Evolutionary conservation across 2,888 invertebrate genomes (phyloP).

Genomic region (Poecilobothrus nobilitatus): DNA sequence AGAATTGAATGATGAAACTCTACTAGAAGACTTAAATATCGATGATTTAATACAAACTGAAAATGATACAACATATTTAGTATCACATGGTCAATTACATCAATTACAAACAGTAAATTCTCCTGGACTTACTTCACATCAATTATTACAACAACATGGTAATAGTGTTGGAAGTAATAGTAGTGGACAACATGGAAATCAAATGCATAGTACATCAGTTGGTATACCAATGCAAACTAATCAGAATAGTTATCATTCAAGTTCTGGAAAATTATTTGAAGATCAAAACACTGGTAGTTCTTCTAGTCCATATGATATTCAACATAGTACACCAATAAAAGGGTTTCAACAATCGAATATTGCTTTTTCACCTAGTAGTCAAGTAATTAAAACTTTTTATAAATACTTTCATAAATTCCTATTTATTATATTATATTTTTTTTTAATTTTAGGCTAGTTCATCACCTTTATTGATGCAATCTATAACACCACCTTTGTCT

Average conservation of each 20-base stretch:
- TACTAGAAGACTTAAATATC: slow-evolving; percentile 73
- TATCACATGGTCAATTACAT: slow-evolving; percentile 24
- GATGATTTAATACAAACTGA: slow-evolving; percentile 61
- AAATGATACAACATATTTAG: slow-evolving; percentile 44
- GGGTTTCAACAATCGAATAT: slow-evolving; percentile 31
- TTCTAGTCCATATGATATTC: slow-evolving; percentile 42
- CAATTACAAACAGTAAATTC: slow-evolving; percentile 28
- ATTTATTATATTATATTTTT: not conserved
- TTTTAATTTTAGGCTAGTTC: slow-evolving; percentile 41
- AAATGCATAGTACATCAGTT: slow-evolving; percentile 16
- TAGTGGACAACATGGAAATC: slow-evolving; percentile 17
- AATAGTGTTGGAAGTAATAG: slow-evolving; percentile 29
- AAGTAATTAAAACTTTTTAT: slow-evolving; percentile 46
- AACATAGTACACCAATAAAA: slow-evolving; percentile 42
- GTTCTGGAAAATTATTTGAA: not conserved
- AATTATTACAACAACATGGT: slow-evolving; percentile 35
- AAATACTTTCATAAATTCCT: slow-evolving; percentile 34
- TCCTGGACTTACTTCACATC: slow-evolving; percentile 34
- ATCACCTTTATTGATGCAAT: slow-evolving; percentile 45
- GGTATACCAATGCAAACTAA: slow-evolving; percentile 25
- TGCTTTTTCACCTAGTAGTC: slow-evolving; percentile 60
- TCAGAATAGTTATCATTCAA: slow-evolving; percentile 27
- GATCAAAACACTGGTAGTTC: slow-evolving; percentile 30
- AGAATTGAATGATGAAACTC: slow-evolving; percentile 74
- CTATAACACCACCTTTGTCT: slow-evolving; percentile 44